Percentiles rank a stretch among this genome's conserved stretches.
These are phyloP conservation scores for Zaprionus vittiger DNA, from an alignment of 1,140 invertebrate genomes.

Conservation along the genomic window DNA sequence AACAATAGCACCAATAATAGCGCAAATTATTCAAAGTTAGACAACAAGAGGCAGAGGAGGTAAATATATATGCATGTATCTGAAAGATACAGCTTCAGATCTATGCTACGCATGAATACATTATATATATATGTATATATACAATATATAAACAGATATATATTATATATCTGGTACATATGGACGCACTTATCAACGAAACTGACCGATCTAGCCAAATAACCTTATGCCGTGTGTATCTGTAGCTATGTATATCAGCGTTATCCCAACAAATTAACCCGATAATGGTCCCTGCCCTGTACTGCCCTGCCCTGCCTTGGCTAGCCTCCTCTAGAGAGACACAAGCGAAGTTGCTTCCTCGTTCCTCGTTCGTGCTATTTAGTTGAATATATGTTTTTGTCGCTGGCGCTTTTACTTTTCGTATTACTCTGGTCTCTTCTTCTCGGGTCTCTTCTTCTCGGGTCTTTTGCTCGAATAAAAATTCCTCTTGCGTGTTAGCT, in stretches of 20 bases:
- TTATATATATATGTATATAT: slow-evolving; percentile 1
- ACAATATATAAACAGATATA: not conserved
- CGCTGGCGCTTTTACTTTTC: slow-evolving; percentile 64
- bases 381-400: slow-evolving; percentile 50
- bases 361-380: slow-evolving; percentile 27
- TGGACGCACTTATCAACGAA: not conserved
- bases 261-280: slow-evolving; percentile 41
- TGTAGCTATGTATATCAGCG: slow-evolving; percentile 8
- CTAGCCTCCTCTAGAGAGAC: not conserved
- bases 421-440: slow-evolving; percentile 21
- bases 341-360: slow-evolving; percentile 43
- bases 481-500: slow-evolving; percentile 84
- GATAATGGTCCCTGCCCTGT: not conserved
- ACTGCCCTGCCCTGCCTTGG: not conserved
- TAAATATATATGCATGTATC: slow-evolving; percentile 21
- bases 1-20: not conserved
- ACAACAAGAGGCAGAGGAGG: slow-evolving; percentile 22
- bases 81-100: not conserved
- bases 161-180: not conserved
- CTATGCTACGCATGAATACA: not conserved
- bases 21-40: slow-evolving; percentile 43
- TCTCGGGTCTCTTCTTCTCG: slow-evolving; percentile 35
- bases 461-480: slow-evolving; percentile 79
- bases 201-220: too few relatives aligned
- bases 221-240: not conserved